Evolutionary conservation across 2,888 invertebrate species (phyloP), one percentile per base, ranked within the genome.

Genomic region (Ctena decussata): DNA sequence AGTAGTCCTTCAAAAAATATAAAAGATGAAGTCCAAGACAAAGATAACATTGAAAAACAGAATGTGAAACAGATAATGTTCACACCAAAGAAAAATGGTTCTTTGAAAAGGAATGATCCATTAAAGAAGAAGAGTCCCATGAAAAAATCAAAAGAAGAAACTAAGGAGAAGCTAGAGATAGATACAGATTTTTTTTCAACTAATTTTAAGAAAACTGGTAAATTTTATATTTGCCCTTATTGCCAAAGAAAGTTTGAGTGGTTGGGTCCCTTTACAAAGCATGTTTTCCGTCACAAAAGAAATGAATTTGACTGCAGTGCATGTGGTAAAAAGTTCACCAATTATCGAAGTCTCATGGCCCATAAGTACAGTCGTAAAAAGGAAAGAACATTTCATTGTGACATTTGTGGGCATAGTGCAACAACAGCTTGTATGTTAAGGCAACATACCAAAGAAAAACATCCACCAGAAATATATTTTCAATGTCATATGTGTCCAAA

Each of bases 401-500:
- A 83, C 44, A 74, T 75, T 35, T 83, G 83, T 32, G 46, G 53
- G 8, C 70, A 69, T 70, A 37, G 37, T 21, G 21, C 78, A 53
- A 74, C 32, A 11, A 79, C 83, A 5, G 79, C 75, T 18, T 83
- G 83, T 46, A 46, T 79, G 21, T 44, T 83, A 11, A 49, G 83
- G 32, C 75, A 35, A 60, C 83, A 83, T 37, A 75, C 41, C 12
- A 78, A 79, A 57, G 32, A 65, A 15, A 46, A 37, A n/a, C 83
- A 83, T 75, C 83, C 69, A 30, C 39, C 53, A 18, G 41, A 70
- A 12, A 32, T 30, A 8, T 39, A 8, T 0, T 83, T 78, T 44
- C 75, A 79, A 8, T 83, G 83, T 69, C 83, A 83, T 44, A 35
- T 83, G 1, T 83, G 83, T 70, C 65, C 83, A 18, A 83, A 75